Conservation (phyloP, 2,888 invertebrate genomes). For the Lypha dubia region DNA sequence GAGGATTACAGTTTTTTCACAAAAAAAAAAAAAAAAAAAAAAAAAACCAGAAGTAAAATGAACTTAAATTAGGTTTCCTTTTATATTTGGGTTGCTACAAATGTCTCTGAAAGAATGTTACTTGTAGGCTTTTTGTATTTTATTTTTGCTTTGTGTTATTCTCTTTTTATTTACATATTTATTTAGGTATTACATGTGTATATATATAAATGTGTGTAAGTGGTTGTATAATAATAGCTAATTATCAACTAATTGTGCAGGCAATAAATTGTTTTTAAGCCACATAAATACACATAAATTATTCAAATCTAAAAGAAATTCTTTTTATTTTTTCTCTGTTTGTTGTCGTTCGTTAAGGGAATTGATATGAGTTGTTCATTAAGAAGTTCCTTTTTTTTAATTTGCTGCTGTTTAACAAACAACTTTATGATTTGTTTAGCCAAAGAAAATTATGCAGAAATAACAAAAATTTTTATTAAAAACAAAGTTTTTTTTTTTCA, state of each 20-base stretch:
- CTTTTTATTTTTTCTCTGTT: background rate
- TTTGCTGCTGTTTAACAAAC: no score
- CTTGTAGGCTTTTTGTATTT: background rate
- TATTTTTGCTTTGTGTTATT: no score
- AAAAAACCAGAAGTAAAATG: no score
- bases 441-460: no score
- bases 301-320: conserved; percentile 47
- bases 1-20: conserved; percentile 33
- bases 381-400: no score
- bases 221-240: conserved; percentile 68
- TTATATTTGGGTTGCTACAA: conserved; percentile 28
- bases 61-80: conserved; percentile 36
- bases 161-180: no score
- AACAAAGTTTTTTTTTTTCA: no score
- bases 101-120: background rate
- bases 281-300: conserved; percentile 64
- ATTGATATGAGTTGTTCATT: background rate
- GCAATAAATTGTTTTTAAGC: conserved; percentile 69
- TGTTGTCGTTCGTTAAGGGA: background rate
- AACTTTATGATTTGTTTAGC: no score
- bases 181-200: background rate
- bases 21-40: no score
- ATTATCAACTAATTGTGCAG: conserved; percentile 70
- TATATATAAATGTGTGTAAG: conserved; percentile 8
- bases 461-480: no score